Percentiles rank a stretch among this genome's conserved stretches.
Conservation (phyloP, 2,888 invertebrate species). For the Watsonalla binaria region DNA sequence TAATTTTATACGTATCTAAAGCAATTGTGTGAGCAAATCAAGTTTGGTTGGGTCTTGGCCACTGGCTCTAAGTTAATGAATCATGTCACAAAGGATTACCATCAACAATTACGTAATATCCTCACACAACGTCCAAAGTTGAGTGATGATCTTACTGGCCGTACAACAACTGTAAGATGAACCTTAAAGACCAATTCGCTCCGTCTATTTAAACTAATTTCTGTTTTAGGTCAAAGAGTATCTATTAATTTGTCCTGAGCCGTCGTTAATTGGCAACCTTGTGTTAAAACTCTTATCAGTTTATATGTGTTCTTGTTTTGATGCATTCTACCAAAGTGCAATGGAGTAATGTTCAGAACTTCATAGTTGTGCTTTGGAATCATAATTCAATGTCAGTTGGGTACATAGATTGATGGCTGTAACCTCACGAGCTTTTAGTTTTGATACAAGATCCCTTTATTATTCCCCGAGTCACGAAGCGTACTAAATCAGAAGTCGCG, state of each 20-base stretch:
- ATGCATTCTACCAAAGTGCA: neutral
- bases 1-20: neutral
- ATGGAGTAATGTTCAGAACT: neutral
- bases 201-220: slow-evolving; percentile 46
- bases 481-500: too few relatives aligned
- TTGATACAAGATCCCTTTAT: neutral
- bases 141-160: slow-evolving; percentile 26
- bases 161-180: slow-evolving; percentile 30
- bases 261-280: slow-evolving; percentile 31
- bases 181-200: slow-evolving; percentile 37
- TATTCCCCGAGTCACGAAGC: neutral
- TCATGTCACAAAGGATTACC: slow-evolving; percentile 10
- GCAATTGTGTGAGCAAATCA: slow-evolving; percentile 1
- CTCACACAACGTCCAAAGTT: slow-evolving; percentile 7
- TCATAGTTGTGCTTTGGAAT: neutral
- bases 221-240: slow-evolving; percentile 41
- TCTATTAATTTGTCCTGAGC: slow-evolving; percentile 33
- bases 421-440: neutral
- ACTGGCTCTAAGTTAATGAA: slow-evolving; percentile 1
- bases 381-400: neutral
- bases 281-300: slow-evolving; percentile 25
- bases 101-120: slow-evolving; percentile 19
- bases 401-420: neutral
- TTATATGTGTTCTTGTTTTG: slow-evolving; percentile 22
- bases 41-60: slow-evolving; percentile 1